Evolutionary conservation across 2,797 vertebrate species (phyloP).

Genomic region (Poeciliopsis gracilis): DNA sequence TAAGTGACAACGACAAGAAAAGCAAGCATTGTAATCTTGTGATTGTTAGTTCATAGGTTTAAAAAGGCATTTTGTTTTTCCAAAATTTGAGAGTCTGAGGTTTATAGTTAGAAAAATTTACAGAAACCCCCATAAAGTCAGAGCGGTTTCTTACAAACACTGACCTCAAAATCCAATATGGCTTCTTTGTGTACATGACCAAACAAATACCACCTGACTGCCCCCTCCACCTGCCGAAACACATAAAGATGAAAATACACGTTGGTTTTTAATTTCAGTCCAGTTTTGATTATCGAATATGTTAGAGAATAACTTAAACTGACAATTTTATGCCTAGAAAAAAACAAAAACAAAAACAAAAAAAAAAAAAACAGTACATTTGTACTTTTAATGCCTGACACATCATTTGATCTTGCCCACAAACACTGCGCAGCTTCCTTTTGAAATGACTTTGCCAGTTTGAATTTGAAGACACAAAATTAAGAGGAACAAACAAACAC

Average conservation of each 20-base stretch:
- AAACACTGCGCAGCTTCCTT: neutral
- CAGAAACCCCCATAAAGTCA: neutral
- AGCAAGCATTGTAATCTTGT: neutral
- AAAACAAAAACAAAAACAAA: neutral
- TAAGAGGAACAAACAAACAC: neutral
- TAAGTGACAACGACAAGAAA: neutral
- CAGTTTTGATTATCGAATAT: neutral
- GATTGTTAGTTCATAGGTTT: neutral
- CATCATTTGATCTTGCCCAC: neutral
- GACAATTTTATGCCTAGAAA: neutral
- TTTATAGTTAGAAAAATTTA: neutral
- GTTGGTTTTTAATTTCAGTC: neutral
- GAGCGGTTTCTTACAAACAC: neutral
- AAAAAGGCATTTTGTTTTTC: neutral
- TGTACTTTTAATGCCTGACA: neutral
- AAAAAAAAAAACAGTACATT: neutral
- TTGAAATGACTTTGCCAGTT: neutral
- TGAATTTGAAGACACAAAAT: neutral
- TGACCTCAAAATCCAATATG: neutral
- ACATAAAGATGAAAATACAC: neutral
- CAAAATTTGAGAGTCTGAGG: neutral
- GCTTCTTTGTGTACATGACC: neutral
- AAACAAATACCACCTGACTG: too few species aligned
- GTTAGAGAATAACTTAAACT: neutral
- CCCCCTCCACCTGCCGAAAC: too few species aligned